These are phyloP conservation scores for Sylvilagus floridanus DNA, from an alignment of 2,797 vertebrate species.

Conservation along the genomic window DNA sequence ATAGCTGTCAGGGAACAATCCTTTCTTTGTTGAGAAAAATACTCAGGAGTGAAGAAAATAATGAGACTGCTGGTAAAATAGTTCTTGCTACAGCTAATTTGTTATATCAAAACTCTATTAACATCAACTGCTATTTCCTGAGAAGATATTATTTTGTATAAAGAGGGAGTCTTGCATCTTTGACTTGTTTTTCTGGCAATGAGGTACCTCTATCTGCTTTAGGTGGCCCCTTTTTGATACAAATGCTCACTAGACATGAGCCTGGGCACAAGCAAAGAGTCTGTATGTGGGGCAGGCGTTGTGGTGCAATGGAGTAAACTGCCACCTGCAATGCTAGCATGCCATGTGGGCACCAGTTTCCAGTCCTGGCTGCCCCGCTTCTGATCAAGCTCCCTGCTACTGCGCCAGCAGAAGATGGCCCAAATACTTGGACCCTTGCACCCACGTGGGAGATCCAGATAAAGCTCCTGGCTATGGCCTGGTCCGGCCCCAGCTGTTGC, in stretches of 20 bases:
- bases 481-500: too few relatives aligned
- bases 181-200: background rate
- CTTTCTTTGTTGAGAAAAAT: background rate
- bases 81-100: conserved; percentile 47
- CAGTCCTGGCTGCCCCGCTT: too few relatives aligned
- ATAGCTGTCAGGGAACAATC: background rate
- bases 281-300: background rate
- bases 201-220: background rate
- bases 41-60: background rate
- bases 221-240: background rate
- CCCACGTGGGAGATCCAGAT: too few relatives aligned
- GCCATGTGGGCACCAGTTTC: too few relatives aligned
- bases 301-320: too few relatives aligned
- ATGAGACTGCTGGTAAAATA: background rate
- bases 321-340: too few relatives aligned
- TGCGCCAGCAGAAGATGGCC: too few relatives aligned
- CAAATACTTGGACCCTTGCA: too few relatives aligned
- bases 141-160: conserved; percentile 3
- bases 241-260: background rate
- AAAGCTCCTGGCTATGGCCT: too few relatives aligned
- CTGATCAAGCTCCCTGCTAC: too few relatives aligned
- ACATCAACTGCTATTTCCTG: background rate
- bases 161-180: background rate
- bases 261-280: background rate
- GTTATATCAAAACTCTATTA: background rate